Base-by-base conservation (phyloP, 2,888 invertebrate genomes). In the Trichogramma dendrolimi region DNA sequence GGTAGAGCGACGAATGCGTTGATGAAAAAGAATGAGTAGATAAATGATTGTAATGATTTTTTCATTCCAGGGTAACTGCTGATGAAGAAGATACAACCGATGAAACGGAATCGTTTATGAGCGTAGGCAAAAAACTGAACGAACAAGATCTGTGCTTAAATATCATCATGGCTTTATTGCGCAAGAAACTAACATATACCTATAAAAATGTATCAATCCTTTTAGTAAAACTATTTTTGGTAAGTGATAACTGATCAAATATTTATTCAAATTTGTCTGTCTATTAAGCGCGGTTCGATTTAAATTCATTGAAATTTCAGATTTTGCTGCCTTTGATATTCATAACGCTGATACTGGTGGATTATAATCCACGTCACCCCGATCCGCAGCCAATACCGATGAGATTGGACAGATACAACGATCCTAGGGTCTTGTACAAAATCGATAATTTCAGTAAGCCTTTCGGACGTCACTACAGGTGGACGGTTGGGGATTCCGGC, bases 311-410 rank as follows among this genome's bases (percentile, higher is more conserved):
- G n/a, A 11, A 14, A 14, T 14, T 14, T 39, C 56, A 78, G 78
- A 51, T 76, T 11, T 5, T 75, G 14, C 57, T 77, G 51, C 73
- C 79, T 4, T 61, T 75, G 41, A n/a, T 76, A 0, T 70, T 76
- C 6, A 70, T 73, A 0, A 7, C 76, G 6, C 41, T 79, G 42
- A 72, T 77, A 66, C 64, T 71, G 4, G 67, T 75, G 56, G 70
- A 76, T 60, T 72, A 73, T 14, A 69, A 71, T 47, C 60, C 67
- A 27, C 27, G 27, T 3, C 27, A 27, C 27, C 27, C 27, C 27
- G 27, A 4, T 66, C 69, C n/a, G 40, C 14, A 5, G 64, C 65
- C 4, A 39, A 68, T 75, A 6, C 67, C 73, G 41, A 61, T 81
- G 11, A 68, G 71, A 27, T 71, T 83, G 39, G 69, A 70, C 4